Conservation (phyloP, 2,888 invertebrate species). For the Lacanobia wlatinum region DNA sequence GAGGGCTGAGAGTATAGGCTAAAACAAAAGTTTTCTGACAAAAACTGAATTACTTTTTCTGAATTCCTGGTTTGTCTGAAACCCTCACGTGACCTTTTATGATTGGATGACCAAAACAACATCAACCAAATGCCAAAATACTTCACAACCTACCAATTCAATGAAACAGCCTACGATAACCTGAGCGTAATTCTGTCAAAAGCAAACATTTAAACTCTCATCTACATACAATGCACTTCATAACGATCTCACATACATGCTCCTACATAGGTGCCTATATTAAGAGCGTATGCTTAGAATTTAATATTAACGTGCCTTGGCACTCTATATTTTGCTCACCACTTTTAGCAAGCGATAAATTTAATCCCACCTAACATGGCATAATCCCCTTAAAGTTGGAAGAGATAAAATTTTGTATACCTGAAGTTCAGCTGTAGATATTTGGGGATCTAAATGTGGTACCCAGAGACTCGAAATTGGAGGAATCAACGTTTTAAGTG, state of each 20-base stretch:
- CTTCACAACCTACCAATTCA: too few species aligned
- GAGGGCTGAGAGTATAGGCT: too few species aligned
- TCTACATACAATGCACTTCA: slow-evolving; percentile 22
- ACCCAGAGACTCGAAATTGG: not conserved
- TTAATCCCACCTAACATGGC: slow-evolving; percentile 31
- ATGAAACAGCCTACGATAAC: not conserved
- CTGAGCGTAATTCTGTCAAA: not conserved
- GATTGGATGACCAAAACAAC: not conserved
- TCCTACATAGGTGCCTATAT: not conserved
- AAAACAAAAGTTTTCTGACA: too few species aligned
- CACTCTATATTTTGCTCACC: slow-evolving; percentile 40
- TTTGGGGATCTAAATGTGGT: slow-evolving; percentile 15
- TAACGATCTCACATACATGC: not conserved
- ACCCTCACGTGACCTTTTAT: too few species aligned
- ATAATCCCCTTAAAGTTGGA: slow-evolving; percentile 20
- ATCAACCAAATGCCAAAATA: not conserved
- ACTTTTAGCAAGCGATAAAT: slow-evolving; percentile 36
- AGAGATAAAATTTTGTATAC: slow-evolving; percentile 27
- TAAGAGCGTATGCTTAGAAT: slow-evolving; percentile 32
- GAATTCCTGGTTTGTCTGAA: too few species aligned
- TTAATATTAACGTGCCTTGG: slow-evolving; percentile 39
- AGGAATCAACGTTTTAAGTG: not conserved
- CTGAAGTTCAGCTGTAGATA: not conserved
- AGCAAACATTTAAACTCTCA: slow-evolving; percentile 22
- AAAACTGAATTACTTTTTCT: too few species aligned